Percentiles rank a stretch among this genome's conserved stretches.
Evolutionary conservation across 2,113 vertebrate species (phyloP).

Genomic region (Natator depressus): DNA sequence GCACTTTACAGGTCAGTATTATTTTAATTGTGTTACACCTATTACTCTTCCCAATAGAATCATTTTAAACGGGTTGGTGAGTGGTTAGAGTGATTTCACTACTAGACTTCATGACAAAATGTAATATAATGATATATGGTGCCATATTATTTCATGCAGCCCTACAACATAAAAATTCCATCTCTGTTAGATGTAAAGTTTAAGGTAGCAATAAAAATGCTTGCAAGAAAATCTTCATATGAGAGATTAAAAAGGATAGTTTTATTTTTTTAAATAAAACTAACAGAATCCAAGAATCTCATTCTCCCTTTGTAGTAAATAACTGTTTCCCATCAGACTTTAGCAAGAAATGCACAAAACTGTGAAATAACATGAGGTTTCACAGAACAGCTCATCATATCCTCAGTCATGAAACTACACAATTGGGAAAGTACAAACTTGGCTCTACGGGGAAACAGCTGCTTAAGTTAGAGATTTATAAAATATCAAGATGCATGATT

Average conservation of each 20-base stretch:
- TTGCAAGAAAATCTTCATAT: not conserved
- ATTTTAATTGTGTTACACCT: not conserved
- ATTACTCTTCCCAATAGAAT: not conserved
- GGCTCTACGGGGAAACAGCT: not conserved
- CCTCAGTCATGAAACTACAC: not conserved
- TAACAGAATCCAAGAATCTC: not conserved
- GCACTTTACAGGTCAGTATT: rapidly evolving
- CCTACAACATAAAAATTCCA: not conserved
- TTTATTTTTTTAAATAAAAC: not conserved
- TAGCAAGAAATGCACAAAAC: not conserved
- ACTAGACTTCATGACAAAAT: not conserved
- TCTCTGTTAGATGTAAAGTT: not conserved
- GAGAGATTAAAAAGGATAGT: constrained; percentile 2
- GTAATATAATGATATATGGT: not conserved
- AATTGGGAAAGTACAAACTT: not conserved
- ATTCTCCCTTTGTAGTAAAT: not conserved
- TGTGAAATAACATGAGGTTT: not conserved
- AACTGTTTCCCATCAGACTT: not conserved
- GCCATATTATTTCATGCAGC: not conserved
- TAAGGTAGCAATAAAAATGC: not conserved
- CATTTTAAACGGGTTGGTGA: not conserved
- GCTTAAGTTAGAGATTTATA: not conserved
- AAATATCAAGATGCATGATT: not conserved
- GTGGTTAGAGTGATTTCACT: constrained; percentile 3
- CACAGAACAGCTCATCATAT: not conserved